Evolutionary conservation across 2,888 invertebrate genomes (phyloP), one percentile per base, ranked within the genome.

Genomic region (Agonum fuliginosum): DNA sequence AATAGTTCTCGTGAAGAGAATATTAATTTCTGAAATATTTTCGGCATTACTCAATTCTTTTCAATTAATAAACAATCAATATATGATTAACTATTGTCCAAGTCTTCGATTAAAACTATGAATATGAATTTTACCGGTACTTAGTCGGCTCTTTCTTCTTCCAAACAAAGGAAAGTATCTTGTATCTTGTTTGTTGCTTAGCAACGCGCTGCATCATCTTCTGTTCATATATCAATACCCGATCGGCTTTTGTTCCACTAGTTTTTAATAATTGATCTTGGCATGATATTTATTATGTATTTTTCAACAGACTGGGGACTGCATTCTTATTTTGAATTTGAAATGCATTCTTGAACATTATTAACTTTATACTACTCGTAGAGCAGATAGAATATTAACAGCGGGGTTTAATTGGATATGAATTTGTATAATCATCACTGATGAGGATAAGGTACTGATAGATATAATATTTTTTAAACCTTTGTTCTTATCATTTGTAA

Each of bases 211-310:
- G 54, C 54, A 54, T 54, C 54, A 54, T 54, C 54, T 12, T 54
- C 24, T 1, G 10, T 24, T 51, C 51, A 54, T 54, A 54, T 54
- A 54, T 54, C 54, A 54, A 54, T 54, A 19, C 22, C 24, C 54
- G 54, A 10, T 54, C 22, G 54, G 54, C 54, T 54, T 48, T 54
- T 54, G 54, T 54, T 54, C 54, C 54, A 54, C 54, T 12, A 54
- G 54, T 22, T 54, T 54, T 54, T 54, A 54, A 54, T 54, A 54
- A 54, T 54, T 24, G 22, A 54, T 54, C 54, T 22, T 24, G 22
- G 3, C 22, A 20, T 20, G 54, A 4, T 27, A 22, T 22, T 54
- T 54, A 24, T 54, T 54, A 12, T 24, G 24, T 54, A 54, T 54
- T 54, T 54, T 24, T 12, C 54, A 5, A 24, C 8, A 12, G 3